Base-by-base conservation (phyloP, 2,888 invertebrate genomes). In the Chalcosyrphus nemorum region DNA sequence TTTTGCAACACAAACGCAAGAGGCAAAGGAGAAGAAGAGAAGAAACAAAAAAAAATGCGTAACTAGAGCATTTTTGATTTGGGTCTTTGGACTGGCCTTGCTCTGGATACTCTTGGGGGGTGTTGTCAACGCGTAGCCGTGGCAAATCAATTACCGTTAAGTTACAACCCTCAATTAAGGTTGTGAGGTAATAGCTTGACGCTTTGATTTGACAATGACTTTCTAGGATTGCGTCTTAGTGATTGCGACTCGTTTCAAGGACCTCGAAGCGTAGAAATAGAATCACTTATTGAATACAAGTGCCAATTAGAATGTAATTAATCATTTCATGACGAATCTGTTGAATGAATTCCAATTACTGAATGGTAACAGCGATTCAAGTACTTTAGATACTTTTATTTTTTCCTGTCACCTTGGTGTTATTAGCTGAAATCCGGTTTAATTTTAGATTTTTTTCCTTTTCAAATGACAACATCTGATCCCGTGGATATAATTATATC, bases 391-490 rank as follows among this genome's bases (percentile, higher is more conserved):
- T 24, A 24, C 2, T 68, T 50, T 50, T n/a, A n/a, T n/a, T n/a
- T n/a, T 21, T 61, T 21, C 6, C 11, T 19, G n/a, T 29, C 74
- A 19, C 54, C 54, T 74, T 54, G 45, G 9, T 24, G 5, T 32
- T 54, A 35, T 61, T 71, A 52, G 24, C 35, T 29, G 35, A 74
- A 63, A 56, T 74, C 74, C 74, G 74, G 74, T 54, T 74, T 63
- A 74, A 63, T 74, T n/a, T n/a, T n/a, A n/a, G n/a, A n/a, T n/a
- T n/a, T n/a, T n/a, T n/a, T n/a, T 74, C 74, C 54, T 74, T 63
- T 74, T 54, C 63, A 45, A 35, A 21, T 61, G 41, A 68, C 56
- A 56, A 43, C n/a, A 17, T 15, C n/a, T 41, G 27, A 50, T 35
- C 27, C 57, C 38, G n/a, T 24, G 7, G 59, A 57, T 38, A 13